A percentile compares a stretch with the other conserved stretches of the same genome.
These are phyloP conservation scores for Spilarctia lutea DNA, from an alignment of 2,888 invertebrate genomes.

Conservation along the genomic window DNA sequence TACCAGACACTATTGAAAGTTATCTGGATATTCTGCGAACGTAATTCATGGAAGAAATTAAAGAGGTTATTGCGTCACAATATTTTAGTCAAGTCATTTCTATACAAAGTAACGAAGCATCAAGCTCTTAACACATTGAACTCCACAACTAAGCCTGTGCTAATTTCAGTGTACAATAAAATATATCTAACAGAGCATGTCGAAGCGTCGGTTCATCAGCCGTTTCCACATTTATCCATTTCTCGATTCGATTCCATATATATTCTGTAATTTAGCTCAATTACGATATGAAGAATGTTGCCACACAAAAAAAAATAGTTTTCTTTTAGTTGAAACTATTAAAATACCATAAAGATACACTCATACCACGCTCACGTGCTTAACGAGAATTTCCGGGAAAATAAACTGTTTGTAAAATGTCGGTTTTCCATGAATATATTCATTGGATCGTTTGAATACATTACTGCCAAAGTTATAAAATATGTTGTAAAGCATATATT, in stretches of 20 bases:
- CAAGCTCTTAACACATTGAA: background rate
- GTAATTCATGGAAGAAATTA: too few relatives aligned
- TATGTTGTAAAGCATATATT: slow-evolving; percentile 26
- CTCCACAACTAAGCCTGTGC: background rate
- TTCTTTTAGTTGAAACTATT: slow-evolving; percentile 18
- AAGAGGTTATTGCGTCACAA: too few relatives aligned
- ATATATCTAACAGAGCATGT: background rate
- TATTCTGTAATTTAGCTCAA: background rate
- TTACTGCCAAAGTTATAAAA: slow-evolving; percentile 39
- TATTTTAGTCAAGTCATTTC: background rate
- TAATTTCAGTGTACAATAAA: slow-evolving; percentile 5
- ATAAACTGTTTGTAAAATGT: slow-evolving; percentile 33
- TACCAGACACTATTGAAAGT: too few relatives aligned
- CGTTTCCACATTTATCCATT: slow-evolving; percentile 6
- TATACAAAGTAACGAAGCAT: background rate
- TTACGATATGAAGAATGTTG: slow-evolving; percentile 11
- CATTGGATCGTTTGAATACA: slow-evolving; percentile 26
- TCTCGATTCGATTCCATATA: slow-evolving; percentile 7
- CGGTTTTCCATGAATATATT: slow-evolving; percentile 37
- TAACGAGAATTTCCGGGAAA: slow-evolving; percentile 42
- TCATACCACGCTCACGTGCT: slow-evolving; percentile 24
- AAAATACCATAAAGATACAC: slow-evolving; percentile 20
- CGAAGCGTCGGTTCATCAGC: background rate
- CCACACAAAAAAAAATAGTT: slow-evolving; percentile 3
- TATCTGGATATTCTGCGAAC: too few relatives aligned